A percentile compares a stretch with the other conserved stretches of the same genome.
These are phyloP conservation scores for Turdus rufiventris DNA, from an alignment of 2,113 vertebrate genomes.

Conservation along the genomic window DNA sequence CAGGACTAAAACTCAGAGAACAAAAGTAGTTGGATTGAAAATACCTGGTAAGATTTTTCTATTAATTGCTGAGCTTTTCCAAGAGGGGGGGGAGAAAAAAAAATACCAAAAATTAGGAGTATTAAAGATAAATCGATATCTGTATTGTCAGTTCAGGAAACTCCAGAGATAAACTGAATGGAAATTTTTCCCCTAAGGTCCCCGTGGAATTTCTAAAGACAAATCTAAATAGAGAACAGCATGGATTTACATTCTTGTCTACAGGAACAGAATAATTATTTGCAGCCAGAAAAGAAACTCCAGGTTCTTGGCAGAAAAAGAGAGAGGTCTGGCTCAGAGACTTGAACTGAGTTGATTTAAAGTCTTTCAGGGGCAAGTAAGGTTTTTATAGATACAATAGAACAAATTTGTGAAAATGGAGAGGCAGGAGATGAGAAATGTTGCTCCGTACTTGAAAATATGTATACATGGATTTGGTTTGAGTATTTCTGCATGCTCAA, in stretches of 20 bases:
- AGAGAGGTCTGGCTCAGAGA: not conserved
- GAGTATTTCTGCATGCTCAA: not conserved
- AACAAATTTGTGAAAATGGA: not conserved
- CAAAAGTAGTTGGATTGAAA: not conserved
- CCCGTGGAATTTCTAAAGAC: slow-evolving; percentile 37
- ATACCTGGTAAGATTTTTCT: not conserved
- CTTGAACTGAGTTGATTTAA: not conserved
- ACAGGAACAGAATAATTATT: slow-evolving; percentile 44
- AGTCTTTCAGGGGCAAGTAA: not conserved
- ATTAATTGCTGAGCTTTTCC: not conserved
- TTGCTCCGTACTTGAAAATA: not conserved
- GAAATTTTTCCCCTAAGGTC: slow-evolving; percentile 39
- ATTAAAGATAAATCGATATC: slow-evolving; percentile 35
- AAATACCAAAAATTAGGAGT: slow-evolving; percentile 40
- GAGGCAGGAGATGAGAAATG: not conserved
- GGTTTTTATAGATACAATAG: not conserved
- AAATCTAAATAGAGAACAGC: slow-evolving; percentile 43
- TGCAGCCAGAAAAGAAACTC: slow-evolving; percentile 51
- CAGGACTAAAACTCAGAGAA: not conserved
- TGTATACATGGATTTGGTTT: not conserved
- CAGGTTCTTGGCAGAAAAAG: slow-evolving; percentile 26
- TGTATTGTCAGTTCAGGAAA: slow-evolving; percentile 47
- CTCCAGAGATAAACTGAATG: slow-evolving; percentile 47
- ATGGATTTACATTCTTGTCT: slow-evolving; percentile 50
- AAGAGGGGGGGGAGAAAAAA: not conserved